A percentile compares a stretch with the other conserved stretches of the same genome.
Conservation (phyloP, 2,797 vertebrate species). For the Columba guinea region DNA sequence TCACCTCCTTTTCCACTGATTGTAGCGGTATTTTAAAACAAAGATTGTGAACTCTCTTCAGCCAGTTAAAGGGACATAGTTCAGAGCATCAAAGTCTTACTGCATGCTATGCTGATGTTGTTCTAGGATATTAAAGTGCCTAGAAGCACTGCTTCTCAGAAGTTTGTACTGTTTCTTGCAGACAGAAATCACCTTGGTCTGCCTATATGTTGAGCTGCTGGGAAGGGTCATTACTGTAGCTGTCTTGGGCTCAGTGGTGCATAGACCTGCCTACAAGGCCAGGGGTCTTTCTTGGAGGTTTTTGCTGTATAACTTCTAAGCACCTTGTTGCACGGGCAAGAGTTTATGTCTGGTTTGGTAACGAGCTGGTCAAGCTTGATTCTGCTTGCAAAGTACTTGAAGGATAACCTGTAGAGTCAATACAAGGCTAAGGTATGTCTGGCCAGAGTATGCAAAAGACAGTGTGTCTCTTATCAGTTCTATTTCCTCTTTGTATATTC, state of each 20-base stretch:
- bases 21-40: not conserved
- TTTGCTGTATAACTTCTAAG: not conserved
- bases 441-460: not conserved
- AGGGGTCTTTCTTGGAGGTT: not conserved
- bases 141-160: not conserved
- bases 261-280: not conserved
- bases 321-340: not conserved
- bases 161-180: not conserved
- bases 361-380: not conserved
- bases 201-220: not conserved
- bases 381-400: not conserved
- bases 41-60: not conserved
- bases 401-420: not conserved
- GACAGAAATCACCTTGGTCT: not conserved
- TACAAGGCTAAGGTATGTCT: not conserved
- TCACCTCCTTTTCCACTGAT: rapidly evolving
- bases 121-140: not conserved
- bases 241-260: not conserved
- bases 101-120: not conserved
- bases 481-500: not conserved
- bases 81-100: not conserved
- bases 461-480: not conserved
- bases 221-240: rapidly evolving
- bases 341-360: not conserved
- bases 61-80: rapidly evolving